These are phyloP conservation scores for Epinephelus lanceolatus DNA, from an alignment of 2,113 vertebrate species.

Conservation along the genomic window DNA sequence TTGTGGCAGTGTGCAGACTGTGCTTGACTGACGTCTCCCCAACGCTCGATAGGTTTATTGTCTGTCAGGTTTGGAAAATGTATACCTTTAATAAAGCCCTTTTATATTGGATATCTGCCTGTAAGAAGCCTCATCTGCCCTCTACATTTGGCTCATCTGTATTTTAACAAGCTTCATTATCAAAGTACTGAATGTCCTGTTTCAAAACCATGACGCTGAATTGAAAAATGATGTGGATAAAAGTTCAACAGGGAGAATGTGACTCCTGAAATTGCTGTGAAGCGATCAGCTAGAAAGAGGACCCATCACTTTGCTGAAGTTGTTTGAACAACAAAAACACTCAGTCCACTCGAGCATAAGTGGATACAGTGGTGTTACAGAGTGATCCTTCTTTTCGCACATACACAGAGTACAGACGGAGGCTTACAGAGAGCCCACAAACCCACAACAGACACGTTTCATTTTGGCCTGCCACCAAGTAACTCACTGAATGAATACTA, in stretches of 20 bases:
- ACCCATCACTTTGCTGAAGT: background rate
- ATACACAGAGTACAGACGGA: background rate
- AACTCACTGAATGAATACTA: background rate
- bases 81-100: background rate
- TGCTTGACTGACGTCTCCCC: no score
- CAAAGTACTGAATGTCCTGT: background rate
- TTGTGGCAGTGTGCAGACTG: no score
- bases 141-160: background rate
- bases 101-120: background rate
- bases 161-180: background rate
- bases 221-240: background rate
- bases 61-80: no score
- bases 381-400: background rate
- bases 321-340: background rate
- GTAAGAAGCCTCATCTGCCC: background rate
- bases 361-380: background rate
- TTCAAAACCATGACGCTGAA: background rate
- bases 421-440: background rate
- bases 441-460: background rate
- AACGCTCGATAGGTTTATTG: no score
- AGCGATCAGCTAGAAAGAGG: background rate
- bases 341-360: no score
- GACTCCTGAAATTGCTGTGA: background rate
- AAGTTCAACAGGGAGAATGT: background rate
- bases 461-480: background rate